These are phyloP conservation scores for Oncorhynchus clarkii DNA, from an alignment of 2,113 vertebrate genomes.

Conservation along the genomic window DNA sequence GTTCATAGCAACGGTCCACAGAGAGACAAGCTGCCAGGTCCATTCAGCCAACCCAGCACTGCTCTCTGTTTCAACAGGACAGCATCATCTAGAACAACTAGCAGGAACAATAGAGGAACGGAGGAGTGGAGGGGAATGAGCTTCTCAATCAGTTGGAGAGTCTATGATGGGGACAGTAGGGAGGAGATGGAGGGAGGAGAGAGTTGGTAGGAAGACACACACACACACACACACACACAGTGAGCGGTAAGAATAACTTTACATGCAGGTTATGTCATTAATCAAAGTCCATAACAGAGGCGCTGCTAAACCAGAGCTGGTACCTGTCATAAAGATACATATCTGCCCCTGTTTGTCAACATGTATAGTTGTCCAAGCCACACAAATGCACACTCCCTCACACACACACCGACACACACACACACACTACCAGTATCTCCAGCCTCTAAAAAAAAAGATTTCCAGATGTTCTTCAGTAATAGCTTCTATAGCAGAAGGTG, in stretches of 20 bases:
- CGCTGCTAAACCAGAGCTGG: neutral
- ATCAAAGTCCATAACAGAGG: neutral
- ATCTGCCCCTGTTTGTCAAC: too few relatives aligned
- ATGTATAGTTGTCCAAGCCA: too few relatives aligned
- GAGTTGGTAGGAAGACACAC: neutral
- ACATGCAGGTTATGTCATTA: neutral
- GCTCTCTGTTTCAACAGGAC: conserved; percentile 57
- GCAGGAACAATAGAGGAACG: conserved; percentile 60
- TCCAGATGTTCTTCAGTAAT: conserved; percentile 2
- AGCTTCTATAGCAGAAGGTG: conserved; percentile 30
- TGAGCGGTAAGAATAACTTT: neutral
- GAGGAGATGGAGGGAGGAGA: conserved; percentile 35
- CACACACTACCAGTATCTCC: neutral
- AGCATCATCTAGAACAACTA: conserved; percentile 63
- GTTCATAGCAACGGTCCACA: conserved; percentile 65
- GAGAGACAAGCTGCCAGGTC: neutral
- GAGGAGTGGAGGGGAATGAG: conserved; percentile 53
- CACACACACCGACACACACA: too few relatives aligned
- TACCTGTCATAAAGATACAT: neutral
- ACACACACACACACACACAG: too few relatives aligned
- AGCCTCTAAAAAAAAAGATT: neutral
- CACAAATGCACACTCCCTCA: too few relatives aligned
- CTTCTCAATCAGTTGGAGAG: conserved; percentile 59
- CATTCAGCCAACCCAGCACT: conserved; percentile 52
- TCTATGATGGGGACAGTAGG: conserved; percentile 63